A percentile compares a stretch with the other conserved stretches of the same genome.
Evolutionary conservation across 2,797 vertebrate species (phyloP).

Genomic region (Kryptopterus vitreolus): DNA sequence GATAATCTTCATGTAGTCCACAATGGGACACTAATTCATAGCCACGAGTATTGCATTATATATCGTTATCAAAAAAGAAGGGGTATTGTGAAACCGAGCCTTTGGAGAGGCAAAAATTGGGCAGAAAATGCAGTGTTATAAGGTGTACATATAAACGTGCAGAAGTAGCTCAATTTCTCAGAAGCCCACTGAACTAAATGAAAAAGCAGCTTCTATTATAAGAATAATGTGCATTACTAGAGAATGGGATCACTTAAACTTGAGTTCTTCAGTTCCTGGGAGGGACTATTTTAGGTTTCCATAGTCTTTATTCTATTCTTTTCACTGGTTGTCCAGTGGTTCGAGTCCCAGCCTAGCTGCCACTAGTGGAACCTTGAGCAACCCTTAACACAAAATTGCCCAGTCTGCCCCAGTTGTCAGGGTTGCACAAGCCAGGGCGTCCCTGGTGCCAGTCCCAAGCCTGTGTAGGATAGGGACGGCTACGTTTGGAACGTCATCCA

Average conservation of each 20-base stretch:
- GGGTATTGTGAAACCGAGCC: background rate
- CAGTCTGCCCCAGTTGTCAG: too few relatives aligned
- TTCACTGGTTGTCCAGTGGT: too few relatives aligned
- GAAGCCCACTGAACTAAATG: background rate
- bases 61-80: constrained; percentile 14
- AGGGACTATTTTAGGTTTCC: background rate
- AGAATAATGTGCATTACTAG: background rate
- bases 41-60: background rate
- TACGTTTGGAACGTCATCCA: too few relatives aligned
- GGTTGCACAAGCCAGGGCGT: too few relatives aligned
- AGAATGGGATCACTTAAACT: background rate
- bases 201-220: background rate
- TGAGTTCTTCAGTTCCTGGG: background rate
- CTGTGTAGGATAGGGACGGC: too few relatives aligned
- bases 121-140: background rate
- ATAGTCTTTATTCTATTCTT: too few relatives aligned
- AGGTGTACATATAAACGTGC: background rate
- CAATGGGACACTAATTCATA: constrained; percentile 3
- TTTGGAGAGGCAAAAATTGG: background rate
- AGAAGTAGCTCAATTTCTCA: background rate
- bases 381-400: too few relatives aligned
- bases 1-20: constrained; percentile 23
- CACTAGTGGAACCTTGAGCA: too few relatives aligned
- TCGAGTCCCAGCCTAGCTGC: too few relatives aligned
- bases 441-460: too few relatives aligned